Evolutionary conservation across 1,140 invertebrate genomes (phyloP), one percentile per base, ranked within the genome.

Genomic region (Kradibia gibbosae): DNA sequence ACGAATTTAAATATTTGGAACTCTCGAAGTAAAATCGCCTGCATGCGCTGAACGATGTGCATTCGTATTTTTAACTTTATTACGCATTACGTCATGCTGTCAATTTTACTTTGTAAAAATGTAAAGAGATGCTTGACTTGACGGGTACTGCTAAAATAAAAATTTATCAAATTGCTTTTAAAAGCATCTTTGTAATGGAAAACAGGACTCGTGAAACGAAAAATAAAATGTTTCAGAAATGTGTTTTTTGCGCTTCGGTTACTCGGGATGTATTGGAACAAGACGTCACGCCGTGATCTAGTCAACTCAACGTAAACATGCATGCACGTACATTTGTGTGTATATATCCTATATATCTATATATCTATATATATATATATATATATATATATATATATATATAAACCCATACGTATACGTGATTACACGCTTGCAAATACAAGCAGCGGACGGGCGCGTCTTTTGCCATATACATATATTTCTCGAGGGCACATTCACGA

Each of bases 401-500:
- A n/a, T n/a, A n/a, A n/a, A n/a, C n/a, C n/a, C n/a, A n/a, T n/a
- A n/a, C 8, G 17, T 7, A 3, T 78, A 57, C 10, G 28, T 36
- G 15, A 0, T 31, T 36, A 34, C 34, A 28, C 13, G 62, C 62
- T 34, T n/a, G 60, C 60, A 57, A 36, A 55, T 31, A 22, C 31
- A 53, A 39, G 71, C 55, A 78, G 10, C 42, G 62, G 34, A 42
- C 57, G 76, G 48, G 48, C 48, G 77, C 50, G 22, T 28, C 50
- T n/a, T 28, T 50, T 25, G 28, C 31, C 73, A 10, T 62, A 65
- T 72, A 50, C 80, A 86, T 86, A 85, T 85, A 85, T 86, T 86
- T 86, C 85, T 85, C 80, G 83, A 80, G 77, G 82, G 83, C 81
- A 80, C 82, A 80, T 86, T 87, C 85, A 82, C 84, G 82, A 82